Evolutionary conservation across 2,888 invertebrate species (phyloP), one percentile per base, ranked within the genome.

Genomic region (Caenorhabditis imperialis): DNA sequence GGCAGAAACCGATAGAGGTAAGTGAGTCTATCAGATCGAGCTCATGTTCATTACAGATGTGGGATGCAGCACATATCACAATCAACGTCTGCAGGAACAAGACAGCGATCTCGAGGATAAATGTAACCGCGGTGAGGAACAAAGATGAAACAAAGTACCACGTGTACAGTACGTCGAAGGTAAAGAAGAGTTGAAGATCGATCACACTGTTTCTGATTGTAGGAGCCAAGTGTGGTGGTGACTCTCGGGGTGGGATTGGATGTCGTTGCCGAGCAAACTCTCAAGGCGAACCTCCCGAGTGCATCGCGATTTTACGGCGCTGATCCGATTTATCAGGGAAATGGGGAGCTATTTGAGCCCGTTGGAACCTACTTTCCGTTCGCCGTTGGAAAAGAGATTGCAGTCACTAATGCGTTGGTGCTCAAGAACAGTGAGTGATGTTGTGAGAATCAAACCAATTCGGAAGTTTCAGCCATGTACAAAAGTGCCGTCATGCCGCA

Each of bases 91-190:
- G 70, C 20, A 45, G 54, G 33, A 70, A 70, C 27, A 20, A 70
- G 48, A 70, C 70, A 5, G 10, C 22, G 4, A 60, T 70, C 38
- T 70, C 70, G 0, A 53, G 27, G 25, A 70, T 70, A 22, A 60
- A 61, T 4, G n/a, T 70, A 20, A 70, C 60, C 0, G 70, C 60
- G 16, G 58, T 70, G n/a, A 71, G 62, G 22, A 71, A 71, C 14
- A 71, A 62, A 16, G 71, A 71, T 37, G 71, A 71, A 35, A 62
- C 57, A 62, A 71, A 71, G 27, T 70, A 61, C 42, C 60, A 60
- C 38, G 70, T 61, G 7, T 70, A 61, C 50, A 55, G 60, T 23
- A 37, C 58, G 4, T 67, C 67, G 0, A 42, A 57, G 35, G 55
- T 65, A 18, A n/a, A n/a, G n/a, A n/a, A n/a, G n/a, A n/a, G n/a